Conservation (phyloP, 2,888 invertebrate species). For the Chouioia cunea region DNA sequence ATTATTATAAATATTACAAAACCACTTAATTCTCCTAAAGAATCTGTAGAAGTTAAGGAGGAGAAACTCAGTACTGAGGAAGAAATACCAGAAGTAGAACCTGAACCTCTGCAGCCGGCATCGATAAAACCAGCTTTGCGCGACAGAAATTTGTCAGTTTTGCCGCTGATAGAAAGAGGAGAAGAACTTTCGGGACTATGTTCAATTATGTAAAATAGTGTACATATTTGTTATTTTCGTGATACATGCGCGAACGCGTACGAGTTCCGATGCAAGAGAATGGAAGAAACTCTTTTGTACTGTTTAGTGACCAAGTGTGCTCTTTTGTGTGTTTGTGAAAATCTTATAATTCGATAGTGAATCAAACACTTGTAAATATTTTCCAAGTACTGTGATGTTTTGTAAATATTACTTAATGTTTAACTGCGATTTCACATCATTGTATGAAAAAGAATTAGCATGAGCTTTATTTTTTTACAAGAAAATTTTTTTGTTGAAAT, state of each 20-base stretch:
- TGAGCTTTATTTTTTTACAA: slow-evolving; percentile 46
- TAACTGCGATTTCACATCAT: slow-evolving; percentile 45
- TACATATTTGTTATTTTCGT: slow-evolving; percentile 44
- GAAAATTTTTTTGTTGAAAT: slow-evolving; percentile 49
- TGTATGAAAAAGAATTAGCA: slow-evolving; percentile 42
- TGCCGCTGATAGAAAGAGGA: slow-evolving; percentile 81
- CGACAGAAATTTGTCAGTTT: slow-evolving; percentile 77
- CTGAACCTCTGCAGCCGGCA: slow-evolving; percentile 58
- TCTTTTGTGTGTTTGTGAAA: slow-evolving; percentile 17
- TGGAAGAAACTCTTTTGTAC: slow-evolving; percentile 24
- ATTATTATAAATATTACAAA: slow-evolving; percentile 89
- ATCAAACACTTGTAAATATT: slow-evolving; percentile 47
- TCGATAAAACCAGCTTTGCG: slow-evolving; percentile 77
- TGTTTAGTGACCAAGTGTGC: slow-evolving; percentile 34
- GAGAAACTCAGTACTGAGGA: slow-evolving; percentile 46
- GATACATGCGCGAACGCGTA: slow-evolving; percentile 12
- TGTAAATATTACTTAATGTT: slow-evolving; percentile 48
- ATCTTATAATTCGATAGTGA: slow-evolving; percentile 28
- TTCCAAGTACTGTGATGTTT: slow-evolving; percentile 49
- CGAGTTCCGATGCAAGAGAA: slow-evolving; percentile 4
- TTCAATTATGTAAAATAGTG: slow-evolving; percentile 71
- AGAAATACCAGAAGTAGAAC: slow-evolving; percentile 63
- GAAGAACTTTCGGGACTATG: slow-evolving; percentile 88
- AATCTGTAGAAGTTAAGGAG: slow-evolving; percentile 52
- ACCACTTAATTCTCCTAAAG: slow-evolving; percentile 68